Evolutionary conservation across 2,113 vertebrate species (phyloP).

Genomic region (Hyla sarda): DNA sequence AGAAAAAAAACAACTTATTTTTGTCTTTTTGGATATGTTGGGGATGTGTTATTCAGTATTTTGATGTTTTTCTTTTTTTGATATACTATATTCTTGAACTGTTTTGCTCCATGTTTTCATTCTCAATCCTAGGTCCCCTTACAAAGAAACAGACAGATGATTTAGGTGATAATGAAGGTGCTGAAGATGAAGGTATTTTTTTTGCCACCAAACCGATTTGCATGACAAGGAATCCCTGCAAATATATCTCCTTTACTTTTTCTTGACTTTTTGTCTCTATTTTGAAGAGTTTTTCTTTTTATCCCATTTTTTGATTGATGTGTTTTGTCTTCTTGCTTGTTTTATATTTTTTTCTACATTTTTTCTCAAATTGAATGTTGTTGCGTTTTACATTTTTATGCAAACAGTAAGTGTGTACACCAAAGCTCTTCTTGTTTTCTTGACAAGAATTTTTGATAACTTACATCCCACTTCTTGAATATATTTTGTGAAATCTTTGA

Average conservation of each 20-base stretch:
- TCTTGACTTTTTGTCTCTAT: constrained; percentile 98
- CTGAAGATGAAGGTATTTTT: constrained; percentile 99
- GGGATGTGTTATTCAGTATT: constrained; percentile 78
- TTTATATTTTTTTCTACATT: constrained; percentile 74
- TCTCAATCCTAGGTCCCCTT: constrained; percentile 99
- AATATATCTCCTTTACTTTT: constrained; percentile 92
- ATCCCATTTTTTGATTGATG: constrained; percentile 95
- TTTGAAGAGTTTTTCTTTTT: constrained; percentile 82
- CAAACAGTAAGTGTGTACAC: constrained; percentile 76
- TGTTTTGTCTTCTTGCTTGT: constrained; percentile 99
- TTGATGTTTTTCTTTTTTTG: constrained; percentile 77
- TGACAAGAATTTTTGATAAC: constrained; percentile 86
- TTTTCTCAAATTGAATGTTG: constrained; percentile 78
- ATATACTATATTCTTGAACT: constrained; percentile 98
- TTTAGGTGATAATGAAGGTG: constrained; percentile 99
- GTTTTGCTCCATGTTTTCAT: constrained; percentile 97
- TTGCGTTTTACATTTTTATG: constrained; percentile 80
- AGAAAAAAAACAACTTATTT: not conserved
- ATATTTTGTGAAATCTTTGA: constrained; percentile 80
- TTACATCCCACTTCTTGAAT: constrained; percentile 91
- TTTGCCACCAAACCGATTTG: constrained; percentile 92
- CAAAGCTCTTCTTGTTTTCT: constrained; percentile 77
- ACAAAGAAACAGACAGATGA: constrained; percentile 99
- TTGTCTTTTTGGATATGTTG: constrained; percentile 70
- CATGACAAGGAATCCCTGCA: constrained; percentile 92